A percentile compares a stretch with the other conserved stretches of the same genome.
phyloP scores from a whole-genome alignment of 2,113 vertebrate genomes.

The Neofelis nebulosa region DNA sequence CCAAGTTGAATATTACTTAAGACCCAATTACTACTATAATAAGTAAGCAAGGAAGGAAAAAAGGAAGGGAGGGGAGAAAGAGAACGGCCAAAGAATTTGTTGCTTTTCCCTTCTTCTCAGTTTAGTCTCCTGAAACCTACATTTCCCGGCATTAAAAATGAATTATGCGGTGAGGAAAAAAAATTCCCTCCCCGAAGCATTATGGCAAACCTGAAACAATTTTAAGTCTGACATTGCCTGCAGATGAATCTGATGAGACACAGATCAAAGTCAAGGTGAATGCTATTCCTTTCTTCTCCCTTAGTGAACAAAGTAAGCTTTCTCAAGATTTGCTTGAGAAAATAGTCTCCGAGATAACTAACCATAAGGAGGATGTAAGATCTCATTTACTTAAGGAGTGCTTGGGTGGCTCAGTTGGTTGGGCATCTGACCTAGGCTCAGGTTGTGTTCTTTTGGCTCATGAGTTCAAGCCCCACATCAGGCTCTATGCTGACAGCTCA shows the following conservation, averaged over 20 bases:
- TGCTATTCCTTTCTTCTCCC: background rate
- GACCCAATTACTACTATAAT: background rate
- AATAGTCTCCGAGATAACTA: background rate
- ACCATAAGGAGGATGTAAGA: background rate
- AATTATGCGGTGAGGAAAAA: conserved; percentile 8
- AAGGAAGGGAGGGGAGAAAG: background rate
- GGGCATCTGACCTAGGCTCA: rapidly evolving
- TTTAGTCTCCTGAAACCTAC: background rate
- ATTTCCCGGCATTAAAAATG: conserved; percentile 47
- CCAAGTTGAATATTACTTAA: background rate
- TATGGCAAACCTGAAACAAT: conserved; percentile 54
- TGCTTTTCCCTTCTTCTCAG: background rate
- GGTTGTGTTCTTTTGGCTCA: too few species aligned
- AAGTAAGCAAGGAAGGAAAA: background rate
- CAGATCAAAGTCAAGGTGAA: conserved; percentile 63
- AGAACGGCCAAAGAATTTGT: background rate
- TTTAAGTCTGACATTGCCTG: conserved; percentile 57
- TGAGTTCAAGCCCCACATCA: too few species aligned
- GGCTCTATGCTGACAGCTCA: too few species aligned
- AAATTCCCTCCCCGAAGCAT: conserved; percentile 29
- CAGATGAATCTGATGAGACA: conserved; percentile 55
- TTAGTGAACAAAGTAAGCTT: background rate
- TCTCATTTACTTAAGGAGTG: background rate
- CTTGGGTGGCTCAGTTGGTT: too few species aligned
- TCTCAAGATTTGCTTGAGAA: background rate